Conservation (phyloP, 2,888 invertebrate species). For the Thecocarcelia acutangulata region DNA sequence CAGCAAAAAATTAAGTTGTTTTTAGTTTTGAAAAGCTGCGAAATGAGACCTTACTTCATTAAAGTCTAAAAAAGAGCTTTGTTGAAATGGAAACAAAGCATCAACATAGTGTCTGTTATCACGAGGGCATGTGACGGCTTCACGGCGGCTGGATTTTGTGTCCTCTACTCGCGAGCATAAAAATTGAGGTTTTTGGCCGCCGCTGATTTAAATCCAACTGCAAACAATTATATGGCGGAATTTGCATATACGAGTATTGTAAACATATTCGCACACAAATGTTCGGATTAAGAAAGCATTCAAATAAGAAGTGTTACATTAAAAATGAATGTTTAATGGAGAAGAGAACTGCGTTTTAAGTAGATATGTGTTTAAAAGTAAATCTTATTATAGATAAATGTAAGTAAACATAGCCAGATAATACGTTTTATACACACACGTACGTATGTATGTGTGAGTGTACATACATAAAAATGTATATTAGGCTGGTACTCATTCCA, state of each 20-base stretch:
- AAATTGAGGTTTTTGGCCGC: no score
- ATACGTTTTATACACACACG: neutral
- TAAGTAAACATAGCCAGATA: neutral
- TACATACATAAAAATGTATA: neutral
- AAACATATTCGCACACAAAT: neutral
- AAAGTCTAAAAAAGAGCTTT: no score
- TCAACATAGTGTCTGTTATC: no score
- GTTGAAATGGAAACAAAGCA: no score
- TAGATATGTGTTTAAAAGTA: slow-evolving; percentile 36
- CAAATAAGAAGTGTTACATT: slow-evolving; percentile 26
- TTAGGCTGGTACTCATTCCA: no score
- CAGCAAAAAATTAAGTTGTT: no score
- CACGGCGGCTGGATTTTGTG: no score
- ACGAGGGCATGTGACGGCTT: no score
- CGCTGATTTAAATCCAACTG: slow-evolving; percentile 42
- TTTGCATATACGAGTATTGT: neutral
- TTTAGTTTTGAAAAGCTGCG: no score
- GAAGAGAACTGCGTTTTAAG: neutral
- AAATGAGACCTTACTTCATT: no score
- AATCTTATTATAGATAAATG: slow-evolving; percentile 43
- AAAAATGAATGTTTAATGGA: slow-evolving; percentile 28
- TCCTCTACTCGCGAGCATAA: no score
- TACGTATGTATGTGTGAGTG: neutral
- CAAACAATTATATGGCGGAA: slow-evolving; percentile 4
- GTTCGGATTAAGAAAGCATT: neutral